Evolutionary conservation across 1,140 invertebrate species (phyloP).

Genomic region (Samia ricini): DNA sequence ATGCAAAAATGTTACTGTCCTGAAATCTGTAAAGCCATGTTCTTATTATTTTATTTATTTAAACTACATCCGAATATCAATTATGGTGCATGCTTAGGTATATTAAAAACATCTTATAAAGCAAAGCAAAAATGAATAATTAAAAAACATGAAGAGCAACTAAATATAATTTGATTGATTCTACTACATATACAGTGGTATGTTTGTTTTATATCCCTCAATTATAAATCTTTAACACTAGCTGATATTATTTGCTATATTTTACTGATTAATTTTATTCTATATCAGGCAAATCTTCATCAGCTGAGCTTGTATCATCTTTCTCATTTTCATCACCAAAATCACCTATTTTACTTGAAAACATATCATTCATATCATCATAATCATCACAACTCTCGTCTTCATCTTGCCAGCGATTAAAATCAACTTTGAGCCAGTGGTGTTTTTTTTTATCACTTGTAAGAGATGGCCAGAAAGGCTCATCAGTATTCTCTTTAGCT

Average conservation of each 20-base stretch:
- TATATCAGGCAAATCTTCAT: conserved; percentile 61
- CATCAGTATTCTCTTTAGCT: conserved; percentile 83
- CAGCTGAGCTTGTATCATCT: conserved; percentile 56
- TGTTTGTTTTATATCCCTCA: conserved; percentile 29
- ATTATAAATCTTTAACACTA: conserved; percentile 25
- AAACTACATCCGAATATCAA: no score
- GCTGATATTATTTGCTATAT: conserved; percentile 24
- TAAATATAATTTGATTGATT: no score
- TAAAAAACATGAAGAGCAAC: no score
- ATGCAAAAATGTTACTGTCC: no score
- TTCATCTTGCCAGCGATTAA: conserved; percentile 98
- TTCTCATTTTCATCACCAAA: conserved; percentile 52
- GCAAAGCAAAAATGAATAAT: no score
- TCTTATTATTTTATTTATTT: no score
- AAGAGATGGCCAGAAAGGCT: conserved; percentile 92
- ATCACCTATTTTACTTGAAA: conserved; percentile 44
- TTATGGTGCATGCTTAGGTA: no score
- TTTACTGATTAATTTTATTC: conserved; percentile 35
- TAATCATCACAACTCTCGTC: conserved; percentile 72
- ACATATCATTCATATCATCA: conserved; percentile 52
- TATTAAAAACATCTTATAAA: no score
- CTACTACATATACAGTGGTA: no score
- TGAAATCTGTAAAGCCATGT: no score
- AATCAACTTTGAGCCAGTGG: conserved; percentile 98
- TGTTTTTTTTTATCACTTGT: conserved; percentile 93